phyloP scores from a whole-genome alignment of 2,113 vertebrate species.

The Cyphotilapia sp. region DNA sequence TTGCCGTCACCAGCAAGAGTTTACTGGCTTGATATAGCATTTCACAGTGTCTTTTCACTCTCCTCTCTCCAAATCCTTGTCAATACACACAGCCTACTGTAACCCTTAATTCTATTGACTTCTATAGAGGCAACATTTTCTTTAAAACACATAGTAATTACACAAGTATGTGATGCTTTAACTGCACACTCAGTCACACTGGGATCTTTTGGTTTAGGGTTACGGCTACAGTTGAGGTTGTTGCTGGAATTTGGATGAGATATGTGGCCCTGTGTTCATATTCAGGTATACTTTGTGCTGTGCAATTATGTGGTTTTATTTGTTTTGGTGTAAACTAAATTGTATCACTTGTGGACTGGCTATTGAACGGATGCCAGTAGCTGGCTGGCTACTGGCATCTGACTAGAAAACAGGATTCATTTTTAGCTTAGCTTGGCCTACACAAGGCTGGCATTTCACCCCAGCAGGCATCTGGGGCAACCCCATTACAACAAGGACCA shows the following conservation, averaged over 20 bases:
- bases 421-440: background rate
- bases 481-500: background rate
- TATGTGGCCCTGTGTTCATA: background rate
- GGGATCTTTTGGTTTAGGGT: constrained; percentile 34
- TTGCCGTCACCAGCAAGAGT: constrained; percentile 43
- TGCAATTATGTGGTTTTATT: constrained; percentile 39
- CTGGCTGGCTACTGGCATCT: no score
- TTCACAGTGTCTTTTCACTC: constrained; percentile 2
- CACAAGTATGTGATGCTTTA: constrained; percentile 44
- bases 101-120: constrained; percentile 30
- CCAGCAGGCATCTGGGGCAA: background rate
- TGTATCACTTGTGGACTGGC: background rate
- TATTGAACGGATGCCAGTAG: no score
- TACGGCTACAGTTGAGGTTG: constrained; percentile 11
- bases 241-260: constrained; percentile 34
- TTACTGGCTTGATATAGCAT: constrained; percentile 16
- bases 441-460: background rate
- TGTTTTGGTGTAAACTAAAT: constrained; percentile 37
- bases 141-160: constrained; percentile 50
- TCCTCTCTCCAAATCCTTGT: constrained; percentile 3
- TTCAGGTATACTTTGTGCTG: constrained; percentile 39
- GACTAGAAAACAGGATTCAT: background rate
- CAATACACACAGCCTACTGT: background rate
- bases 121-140: constrained; percentile 29
- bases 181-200: constrained; percentile 29